Base-by-base conservation (phyloP, 2,113 vertebrate species). In the Picathartes gymnocephalus region DNA sequence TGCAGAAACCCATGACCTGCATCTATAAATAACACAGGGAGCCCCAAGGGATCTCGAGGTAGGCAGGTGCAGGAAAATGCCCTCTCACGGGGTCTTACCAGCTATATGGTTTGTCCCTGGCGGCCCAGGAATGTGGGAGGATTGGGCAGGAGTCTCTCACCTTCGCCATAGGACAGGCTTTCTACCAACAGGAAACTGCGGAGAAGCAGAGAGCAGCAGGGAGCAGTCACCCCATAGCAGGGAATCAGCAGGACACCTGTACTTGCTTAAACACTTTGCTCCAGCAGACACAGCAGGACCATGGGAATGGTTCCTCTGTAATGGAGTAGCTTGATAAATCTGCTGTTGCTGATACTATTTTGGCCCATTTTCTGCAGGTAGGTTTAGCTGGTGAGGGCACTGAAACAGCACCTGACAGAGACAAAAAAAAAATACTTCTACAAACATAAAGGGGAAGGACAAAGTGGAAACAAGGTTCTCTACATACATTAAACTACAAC, bases 1-100 rank as follows among this genome's bases (percentile, higher is more conserved):
- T 15, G 4, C 15, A 42, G n/a, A 56, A 66, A 57, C 66, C 31
- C 54, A 25, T 0, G 0, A 22, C 20, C n/a, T 39, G 7, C 13
- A 16, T 10, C 37, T 50, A 66, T 28, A 78, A 78, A 66, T 30
- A 62, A 8, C 22, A 81, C 28, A 40, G 28, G 22, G 28, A 88
- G 9, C 8, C 20, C 25, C 22, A 21, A 9, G 9, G 25, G 31
- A 68, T 51, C 64, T 66, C 42, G 42, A 27, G 35, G 30, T 39
- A 18, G 8, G 28, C 51, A 76, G 10, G 39, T 45, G 21, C n/a
- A 77, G 39, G 19, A 11, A 91, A 76, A 22, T 1, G 1, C 12
- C 13, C 10, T 68, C 15, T 53, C 31, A 17, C 31, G 56, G 42
- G 11, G 11, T 77, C 23, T 81, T 47, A 24, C 6, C 72, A 69